Conservation (phyloP, 1,140 invertebrate genomes). For the Chymomyza costata region DNA sequence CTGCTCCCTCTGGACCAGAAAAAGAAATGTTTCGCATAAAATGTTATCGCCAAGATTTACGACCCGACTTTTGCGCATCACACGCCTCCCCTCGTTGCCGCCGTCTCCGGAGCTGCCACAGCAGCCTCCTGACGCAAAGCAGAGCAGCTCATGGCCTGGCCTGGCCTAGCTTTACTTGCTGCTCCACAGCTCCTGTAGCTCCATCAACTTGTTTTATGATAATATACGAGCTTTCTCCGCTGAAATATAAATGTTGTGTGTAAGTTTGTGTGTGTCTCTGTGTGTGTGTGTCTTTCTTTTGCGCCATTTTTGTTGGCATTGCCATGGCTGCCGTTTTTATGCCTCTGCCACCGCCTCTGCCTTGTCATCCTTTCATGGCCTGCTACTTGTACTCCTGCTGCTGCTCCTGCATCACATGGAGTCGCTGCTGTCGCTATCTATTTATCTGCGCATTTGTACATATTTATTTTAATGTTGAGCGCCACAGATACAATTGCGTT, state of each 20-base stretch:
- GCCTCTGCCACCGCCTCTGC: constrained; percentile 2
- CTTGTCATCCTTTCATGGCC: constrained; percentile 63
- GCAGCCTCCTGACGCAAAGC: constrained; percentile 2
- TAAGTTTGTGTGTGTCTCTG: constrained; percentile 43
- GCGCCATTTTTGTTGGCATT: constrained; percentile 65
- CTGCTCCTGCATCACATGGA: constrained; percentile 65
- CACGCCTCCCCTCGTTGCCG: constrained; percentile 37
- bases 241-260: constrained; percentile 74
- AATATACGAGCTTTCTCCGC: constrained; percentile 76
- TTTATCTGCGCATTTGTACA: constrained; percentile 73
- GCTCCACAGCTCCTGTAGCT: constrained; percentile 25
- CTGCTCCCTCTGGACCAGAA: constrained; percentile 70
- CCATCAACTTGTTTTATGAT: constrained; percentile 75
- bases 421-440: constrained; percentile 65
- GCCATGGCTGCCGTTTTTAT: constrained; percentile 19
- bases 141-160: background rate
- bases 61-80: constrained; percentile 76
- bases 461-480: constrained; percentile 74
- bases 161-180: background rate
- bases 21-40: constrained; percentile 76
- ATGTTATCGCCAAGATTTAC: constrained; percentile 76
- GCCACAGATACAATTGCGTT: constrained; percentile 40
- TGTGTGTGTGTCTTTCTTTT: constrained; percentile 35
- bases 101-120: constrained; percentile 8
- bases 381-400: too few species aligned